Base-by-base conservation (phyloP, 2,888 invertebrate genomes). In the Oegoconia quadripuncta region DNA sequence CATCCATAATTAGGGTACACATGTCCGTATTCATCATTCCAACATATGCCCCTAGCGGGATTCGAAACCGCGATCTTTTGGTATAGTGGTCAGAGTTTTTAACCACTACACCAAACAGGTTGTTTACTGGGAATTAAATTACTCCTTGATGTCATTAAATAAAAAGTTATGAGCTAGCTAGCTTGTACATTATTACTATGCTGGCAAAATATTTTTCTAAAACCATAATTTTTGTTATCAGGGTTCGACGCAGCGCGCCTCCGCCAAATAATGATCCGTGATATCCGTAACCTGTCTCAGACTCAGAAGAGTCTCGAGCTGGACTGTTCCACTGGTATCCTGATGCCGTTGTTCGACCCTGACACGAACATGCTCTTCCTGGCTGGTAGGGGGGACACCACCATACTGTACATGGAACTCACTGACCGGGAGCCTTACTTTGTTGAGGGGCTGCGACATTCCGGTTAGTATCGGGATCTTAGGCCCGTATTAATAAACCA, bases 311-410 rank as follows among this genome's bases (percentile, higher is more conserved):
- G 93, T 0, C 63, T 95, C 25, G 93, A 93, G 56, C 79, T 96
- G 47, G 96, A 96, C 74, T 95, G 95, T 60, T 95, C 95, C 34
- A 96, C 96, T 14, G 96, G 97, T 17, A 93, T 97, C 43, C 86
- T 98, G 46, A 96, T 98, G 90, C 98, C 98, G 0, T 88, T 98
- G 4, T 97, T 92, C 73, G 98, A 98, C 81, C 87, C 94, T 9
- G 98, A 98, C 65, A 98, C 98, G 26, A 95, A 95, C 58, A 97
- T 98, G 97, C 89, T 98, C 43, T 97, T 98, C 88, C 86, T 98
- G 41, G 95, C 96, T 38, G 98, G 97, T 26, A 97, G 97, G 89
- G 97, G 97, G 5, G 98, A 98, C 63, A 97, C 95, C 0, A 95
- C 95, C 1, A 94, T 98, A 44, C 90, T 93, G 41, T 97, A 97